Base-by-base conservation (phyloP, 2,888 invertebrate genomes). In the Caenorhabditis auriculariae region DNA sequence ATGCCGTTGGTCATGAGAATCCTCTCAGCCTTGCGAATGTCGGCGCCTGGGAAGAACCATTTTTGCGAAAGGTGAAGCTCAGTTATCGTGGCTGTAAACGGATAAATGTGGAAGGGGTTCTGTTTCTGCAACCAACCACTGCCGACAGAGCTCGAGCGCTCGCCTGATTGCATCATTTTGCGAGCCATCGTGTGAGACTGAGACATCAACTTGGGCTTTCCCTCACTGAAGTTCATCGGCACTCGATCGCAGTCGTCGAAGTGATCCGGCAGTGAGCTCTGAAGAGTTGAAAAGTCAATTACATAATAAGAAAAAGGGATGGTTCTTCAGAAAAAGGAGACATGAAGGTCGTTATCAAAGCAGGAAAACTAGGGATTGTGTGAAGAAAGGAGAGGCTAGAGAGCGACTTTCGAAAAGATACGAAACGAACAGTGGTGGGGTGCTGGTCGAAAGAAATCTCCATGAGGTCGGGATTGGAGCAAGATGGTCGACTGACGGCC, bases 211-310 rank as follows among this genome's bases (percentile, higher is more conserved):
- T 56, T 47, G 21, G 47, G 49, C 12, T 44, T 26, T 23, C 52
- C 54, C 9, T 39, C 29, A 15, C 27, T 39, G 51, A 72, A 69
- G 21, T 57, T 42, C 57, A 72, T 47, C 12, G 72, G 69, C 4
- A 71, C 65, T 3, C 61, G 64, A 32, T 71, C 71, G 26, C 54
- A 55, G 32, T 69, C 69, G 35, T 72, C 67, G 23, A 64, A 66
- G 39, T 65, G 59, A 6, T 61, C 43, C 19, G 66, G 66, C 6
- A 70, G 58, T 4, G 53, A 49, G 24, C 49, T 47, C 43, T 43
- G 19, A 23, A 43, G 17, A 19, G 7, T 41, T n/a, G 17, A 41
- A 41, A 41, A 15, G 17, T 9, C 9, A 17, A 7, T 17, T 9
- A 41, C 12, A 19, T n/a, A n/a, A n/a, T n/a, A n/a, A n/a, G n/a